Base-by-base conservation (phyloP, 2,888 invertebrate species). In the Atethmia centrago region DNA sequence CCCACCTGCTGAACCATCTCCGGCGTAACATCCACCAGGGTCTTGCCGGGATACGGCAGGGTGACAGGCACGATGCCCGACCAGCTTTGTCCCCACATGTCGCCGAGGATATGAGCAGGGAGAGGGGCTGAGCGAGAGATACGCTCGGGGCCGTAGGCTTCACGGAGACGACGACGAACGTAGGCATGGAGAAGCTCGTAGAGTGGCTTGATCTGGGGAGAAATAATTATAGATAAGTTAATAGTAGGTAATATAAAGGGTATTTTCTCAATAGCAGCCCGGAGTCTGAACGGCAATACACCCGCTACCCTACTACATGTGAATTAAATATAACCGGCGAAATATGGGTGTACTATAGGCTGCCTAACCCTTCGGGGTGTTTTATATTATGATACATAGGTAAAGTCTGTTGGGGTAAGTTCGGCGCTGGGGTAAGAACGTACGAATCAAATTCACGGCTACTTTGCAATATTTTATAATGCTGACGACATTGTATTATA, bases 51-150 rank as follows among this genome's bases (percentile, higher is more conserved):
- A 93, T 98, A 99, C 0, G 99, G 99, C 82, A 98, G 97, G 0
- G 98, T 97, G 58, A 98, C 95, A 78, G 98, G 98, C 77, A 98
- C 96, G 31, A 98, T 98, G 80, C 98, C 98, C 0, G 97, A 96
- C 99, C 99, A 99, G 61, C 98, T 97, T 93, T 99, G 99, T 0
- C 97, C 98, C 98, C 98, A 99, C 98, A 99, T 98, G 90, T 99
- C 99, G 0, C 99, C 99, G 9, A 99, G 96, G 72, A 99, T 97
- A 88, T 99, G 98, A 0, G 98, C 98, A 0, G 99, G 98, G 58
- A 99, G 96, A 0, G 98, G 98, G 0, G 98, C 98, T 56, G 98
- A 97, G 2, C 97, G 96, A 84, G 97, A 98, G 67, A 98, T 97
- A 84, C 98, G 97, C 89, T 98, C 98, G 0, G 98, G 98, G 0